Evolutionary conservation across 2,797 vertebrate genomes (phyloP).

Genomic region (Enteromius anoplus): DNA sequence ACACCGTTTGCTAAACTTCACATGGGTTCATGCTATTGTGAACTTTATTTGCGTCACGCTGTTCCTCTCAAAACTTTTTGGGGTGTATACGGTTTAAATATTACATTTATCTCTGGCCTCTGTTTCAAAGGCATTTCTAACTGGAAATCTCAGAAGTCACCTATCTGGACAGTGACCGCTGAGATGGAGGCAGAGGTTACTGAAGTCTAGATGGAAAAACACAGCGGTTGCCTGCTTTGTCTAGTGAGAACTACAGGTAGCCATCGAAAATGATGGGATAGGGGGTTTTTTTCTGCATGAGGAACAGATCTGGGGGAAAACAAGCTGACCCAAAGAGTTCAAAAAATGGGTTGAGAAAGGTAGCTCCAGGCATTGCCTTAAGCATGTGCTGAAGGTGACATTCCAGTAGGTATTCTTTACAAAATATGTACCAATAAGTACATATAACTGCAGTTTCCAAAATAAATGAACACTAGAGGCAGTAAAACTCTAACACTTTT

Average conservation of each 20-base stretch:
- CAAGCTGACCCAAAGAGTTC: neutral
- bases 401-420: neutral
- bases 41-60: neutral
- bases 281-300: neutral
- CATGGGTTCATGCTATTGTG: neutral
- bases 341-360: neutral
- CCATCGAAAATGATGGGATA: neutral
- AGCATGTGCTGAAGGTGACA: neutral
- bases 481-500: neutral
- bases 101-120: neutral
- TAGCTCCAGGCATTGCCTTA: slow-evolving; percentile 1
- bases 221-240: neutral
- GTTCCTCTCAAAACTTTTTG: neutral
- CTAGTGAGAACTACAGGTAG: slow-evolving; percentile 3
- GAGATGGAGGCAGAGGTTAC: neutral
- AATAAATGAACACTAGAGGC: too few species aligned
- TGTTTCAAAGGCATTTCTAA: neutral
- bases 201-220: neutral
- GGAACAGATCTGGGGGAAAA: slow-evolving; percentile 11
- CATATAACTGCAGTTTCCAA: too few species aligned
- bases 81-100: neutral
- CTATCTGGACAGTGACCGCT: neutral
- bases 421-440: too few species aligned
- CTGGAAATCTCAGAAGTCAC: neutral
- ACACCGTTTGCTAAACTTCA: neutral